Base-by-base conservation (phyloP, 2,888 invertebrate species). In the Drosophila austrosaltans region DNA sequence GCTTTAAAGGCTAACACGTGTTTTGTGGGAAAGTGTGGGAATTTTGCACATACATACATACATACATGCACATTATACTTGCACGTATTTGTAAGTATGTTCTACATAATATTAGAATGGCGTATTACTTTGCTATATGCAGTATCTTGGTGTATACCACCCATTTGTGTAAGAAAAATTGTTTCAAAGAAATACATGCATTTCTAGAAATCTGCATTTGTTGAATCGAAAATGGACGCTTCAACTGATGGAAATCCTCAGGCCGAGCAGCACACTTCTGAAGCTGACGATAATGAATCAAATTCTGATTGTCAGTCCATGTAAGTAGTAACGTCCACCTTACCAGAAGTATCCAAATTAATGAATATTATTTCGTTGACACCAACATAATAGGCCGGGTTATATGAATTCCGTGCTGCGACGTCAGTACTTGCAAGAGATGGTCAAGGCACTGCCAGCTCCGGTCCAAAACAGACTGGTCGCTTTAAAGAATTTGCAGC, bases 401-500 rank as follows among this genome's bases (percentile, higher is more conserved):
- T 91, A 91, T 68, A 91, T 92, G 92, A 89, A 82, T 40, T 88
- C 92, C 12, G 82, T 91, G 48, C 81, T 92, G 72, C 90, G 92
- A 25, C 90, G 93, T 0, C 92, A 92, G 75, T 91, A 89, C 66
- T 79, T 92, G 63, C 91, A 91, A 73, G 90, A 93, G 79, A 91
- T 92, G 92, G 91, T 93, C 0, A 93, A 91, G 73, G 75, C 81
- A 10, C 76, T 93, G 44, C 93, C 93, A 12, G 58, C 76, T 8
- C 73, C 81, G 20, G 96, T 98, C 42, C 97, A 97, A 91, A 94
- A 97, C 81, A 94, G 98, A 86, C 94, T 99, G 74, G 96, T 97
- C 82, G 97, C 97, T 1, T 93, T 99, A 69, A 98, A 98, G 92
- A 96, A 97, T 81, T 92, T 98, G 16, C 98, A 98, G 92, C 93